These are phyloP conservation scores for Diadema setosum DNA, from an alignment of 35 echinoderm and acorn worm species.

Conservation along the genomic window DNA sequence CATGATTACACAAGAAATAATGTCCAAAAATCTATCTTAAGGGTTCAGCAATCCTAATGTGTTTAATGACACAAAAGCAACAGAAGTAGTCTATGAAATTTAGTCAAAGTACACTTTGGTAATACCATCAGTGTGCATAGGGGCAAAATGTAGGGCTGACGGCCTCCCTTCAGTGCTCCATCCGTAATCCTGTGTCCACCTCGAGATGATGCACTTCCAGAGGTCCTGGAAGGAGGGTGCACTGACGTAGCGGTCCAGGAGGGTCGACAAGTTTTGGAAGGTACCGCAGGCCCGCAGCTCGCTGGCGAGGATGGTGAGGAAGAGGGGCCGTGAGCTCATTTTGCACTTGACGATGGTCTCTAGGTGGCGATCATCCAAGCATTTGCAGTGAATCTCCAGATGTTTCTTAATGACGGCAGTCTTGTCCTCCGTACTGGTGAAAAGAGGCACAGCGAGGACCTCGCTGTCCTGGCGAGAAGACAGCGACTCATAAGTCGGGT, in stretches of 20 bases:
- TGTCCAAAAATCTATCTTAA: too few species aligned
- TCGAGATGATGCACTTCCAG: conserved; percentile 75
- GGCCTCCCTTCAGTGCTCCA: conserved; percentile 69
- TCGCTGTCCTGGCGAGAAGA: conserved; percentile 24
- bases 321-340: conserved; percentile 76
- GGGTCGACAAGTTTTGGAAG: conserved; percentile 30
- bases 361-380: conserved; percentile 50
- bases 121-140: neutral
- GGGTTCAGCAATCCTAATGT: too few species aligned
- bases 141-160: neutral
- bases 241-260: conserved; percentile 57
- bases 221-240: conserved; percentile 66
- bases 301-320: conserved; percentile 83
- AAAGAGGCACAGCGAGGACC: conserved; percentile 37
- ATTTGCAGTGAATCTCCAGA: conserved; percentile 79
- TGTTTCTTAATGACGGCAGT: conserved; percentile 39
- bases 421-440: conserved; percentile 44
- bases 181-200: conserved; percentile 87
- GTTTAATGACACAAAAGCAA: too few species aligned
- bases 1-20: too few species aligned
- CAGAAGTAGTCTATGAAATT: too few species aligned
- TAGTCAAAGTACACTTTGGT: too few species aligned
- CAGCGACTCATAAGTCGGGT: conserved; percentile 81
- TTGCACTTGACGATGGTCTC: conserved; percentile 60
- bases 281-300: conserved; percentile 77